Evolutionary conservation across 2,888 invertebrate species (phyloP), one percentile per base, ranked within the genome.

Genomic region (Drosophila pseudotalamancana): DNA sequence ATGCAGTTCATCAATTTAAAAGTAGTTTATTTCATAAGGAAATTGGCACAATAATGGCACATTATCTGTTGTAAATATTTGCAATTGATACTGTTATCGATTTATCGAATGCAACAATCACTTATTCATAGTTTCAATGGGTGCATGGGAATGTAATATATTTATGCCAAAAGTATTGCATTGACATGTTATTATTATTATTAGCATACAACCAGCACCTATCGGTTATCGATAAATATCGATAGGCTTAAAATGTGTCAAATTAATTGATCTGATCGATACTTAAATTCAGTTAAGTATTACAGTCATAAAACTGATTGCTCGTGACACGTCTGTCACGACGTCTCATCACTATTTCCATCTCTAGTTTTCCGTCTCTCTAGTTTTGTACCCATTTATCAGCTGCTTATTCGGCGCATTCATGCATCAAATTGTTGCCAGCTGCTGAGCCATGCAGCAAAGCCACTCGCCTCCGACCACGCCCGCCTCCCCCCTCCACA

Each of bases 401-500:
- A 53, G 48, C 29, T 40, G 61, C 45, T 53, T 53, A 37, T 60
- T 56, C 42, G 62, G 51, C 42, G 61, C 84, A 62, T 40, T 80
- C 73, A 82, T 81, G 82, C 85, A 85, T 57, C 87, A 87, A 80
- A 84, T 80, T 87, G 87, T 56, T 46, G 35, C 37, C 79, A 76
- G 72, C 79, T 62, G 66, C 53, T 40, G 32, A 12, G n/a, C 35
- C 29, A 60, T 46, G 11, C 16, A 25, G 23, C 27, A 39, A 40
- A 31, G 37, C 40, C 29, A 21, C 16, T 8, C 16, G 8, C 0
- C 23, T 6, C 8, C 23, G 1, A 2, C 35, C 8, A 31, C 6
- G 9, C 35, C 46, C 25, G 35, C 11, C 4, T 5, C 19, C 8
- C 21, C 12, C 46, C n/a, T 6, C n/a, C 6, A 42, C 11, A 21